Percentiles rank a stretch among this genome's conserved stretches.
Evolutionary conservation across 1,140 invertebrate genomes (phyloP).

Genomic region (Scaptodrosophila lebanonensis): DNA sequence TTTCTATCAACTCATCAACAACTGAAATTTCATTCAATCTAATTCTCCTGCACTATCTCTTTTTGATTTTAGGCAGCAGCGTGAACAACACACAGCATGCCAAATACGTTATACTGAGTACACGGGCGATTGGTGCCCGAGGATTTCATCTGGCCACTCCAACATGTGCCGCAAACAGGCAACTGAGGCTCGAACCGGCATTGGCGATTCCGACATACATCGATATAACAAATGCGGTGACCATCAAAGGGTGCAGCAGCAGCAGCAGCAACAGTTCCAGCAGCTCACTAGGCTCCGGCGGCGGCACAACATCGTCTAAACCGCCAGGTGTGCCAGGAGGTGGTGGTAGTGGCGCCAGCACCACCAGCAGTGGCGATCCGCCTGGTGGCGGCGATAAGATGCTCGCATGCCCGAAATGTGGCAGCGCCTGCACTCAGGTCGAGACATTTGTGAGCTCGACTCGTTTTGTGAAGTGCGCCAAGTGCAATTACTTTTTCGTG

Average conservation of each 20-base stretch:
- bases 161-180: constrained; percentile 23
- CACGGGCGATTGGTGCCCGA: constrained; percentile 7
- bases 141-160: constrained; percentile 43
- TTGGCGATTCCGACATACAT: constrained; percentile 54
- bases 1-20: background rate
- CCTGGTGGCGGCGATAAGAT: constrained; percentile 77
- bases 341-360: constrained; percentile 25
- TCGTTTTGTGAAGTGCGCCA: constrained; percentile 98
- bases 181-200: constrained; percentile 36
- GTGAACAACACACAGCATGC: constrained; percentile 38
- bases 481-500: constrained; percentile 99
- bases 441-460: constrained; percentile 98
- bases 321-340: constrained; percentile 10
- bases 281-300: constrained; percentile 1
- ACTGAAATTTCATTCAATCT: background rate
- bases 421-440: constrained; percentile 96
- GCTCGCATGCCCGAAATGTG: constrained; percentile 94
- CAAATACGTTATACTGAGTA: constrained; percentile 44
- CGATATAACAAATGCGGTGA: constrained; percentile 52
- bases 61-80: constrained; percentile 26
- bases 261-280: constrained; percentile 3
- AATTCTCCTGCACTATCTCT: background rate
- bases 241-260: background rate
- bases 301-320: constrained; percentile 26
- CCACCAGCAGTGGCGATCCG: constrained; percentile 52